Base-by-base conservation (phyloP, 2,797 vertebrate genomes). In the Gadopsis bispinosus region DNA sequence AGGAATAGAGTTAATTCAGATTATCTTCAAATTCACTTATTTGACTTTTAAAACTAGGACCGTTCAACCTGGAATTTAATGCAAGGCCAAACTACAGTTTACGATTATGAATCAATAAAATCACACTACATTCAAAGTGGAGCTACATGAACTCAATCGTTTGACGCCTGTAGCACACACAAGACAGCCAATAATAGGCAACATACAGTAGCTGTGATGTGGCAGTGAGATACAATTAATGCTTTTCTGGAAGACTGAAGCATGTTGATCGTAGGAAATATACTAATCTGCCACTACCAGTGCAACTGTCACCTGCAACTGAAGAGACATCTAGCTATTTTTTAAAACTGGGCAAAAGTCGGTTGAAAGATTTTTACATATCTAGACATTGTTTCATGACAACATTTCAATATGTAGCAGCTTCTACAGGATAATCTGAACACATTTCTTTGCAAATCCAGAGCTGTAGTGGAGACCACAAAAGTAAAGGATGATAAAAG, bases 11-110 rank as follows among this genome's bases (percentile, higher is more conserved):
- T 19, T 64, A 41, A 55, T 65, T 26, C 26, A 50, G 50, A 55
- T 33, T 50, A 37, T 79, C 50, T 75, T 77, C 6, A 69, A 47
- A 54, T 63, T 39, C 29, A 12, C 22, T 56, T 9, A 70, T 63
- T 47, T 73, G 16, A 77, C 37, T 75, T 71, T 26, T 51, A 59
- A 63, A 60, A 56, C 26, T 45, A 22, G 3, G 51, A 47, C 66
- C 55, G 10, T 53, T 79, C 8, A 61, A 62, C 33, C 22, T 55
- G 19, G 37, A 73, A 45, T 74, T 39, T 16, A 39, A 70, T 5
- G 1, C 33, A 6, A 29, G 17, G 17, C 17, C 48, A 29, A 59
- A 77, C 19, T 47, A 47, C 12, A 66, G 35, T 47, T 58, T 14
- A 37, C 11, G 29, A 68, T 53, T 51, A 26, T 43, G n/a, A 81